Conservation (phyloP, 1,140 invertebrate species). For the Macrostomum lignano region DNA sequence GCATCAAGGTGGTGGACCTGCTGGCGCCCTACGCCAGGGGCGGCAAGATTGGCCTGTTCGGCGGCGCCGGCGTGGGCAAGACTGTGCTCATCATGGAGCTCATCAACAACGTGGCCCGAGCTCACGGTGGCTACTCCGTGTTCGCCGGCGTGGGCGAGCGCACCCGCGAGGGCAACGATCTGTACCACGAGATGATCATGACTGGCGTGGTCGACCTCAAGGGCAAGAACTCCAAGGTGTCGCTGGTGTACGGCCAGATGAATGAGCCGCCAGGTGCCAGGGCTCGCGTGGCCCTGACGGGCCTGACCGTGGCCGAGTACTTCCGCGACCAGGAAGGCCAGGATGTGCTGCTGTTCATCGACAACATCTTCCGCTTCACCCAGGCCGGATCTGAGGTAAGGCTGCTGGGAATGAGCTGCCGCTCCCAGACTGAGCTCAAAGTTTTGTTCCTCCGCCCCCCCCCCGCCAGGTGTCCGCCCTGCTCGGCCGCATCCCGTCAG, state of each 20-base stretch:
- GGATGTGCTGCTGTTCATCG: conserved; percentile 94
- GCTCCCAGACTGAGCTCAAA: no score
- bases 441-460: no score
- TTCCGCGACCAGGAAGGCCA: conserved; percentile 98
- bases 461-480: conserved; percentile 76
- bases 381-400: conserved; percentile 97
- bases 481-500: conserved; percentile 91
- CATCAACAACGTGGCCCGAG: conserved; percentile 98
- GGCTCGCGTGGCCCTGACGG: conserved; percentile 81
- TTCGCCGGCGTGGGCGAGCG: conserved; percentile 95
- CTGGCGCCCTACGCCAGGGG: conserved; percentile 75
- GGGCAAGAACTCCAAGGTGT: conserved; percentile 44
- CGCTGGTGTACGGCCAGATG: conserved; percentile 97
- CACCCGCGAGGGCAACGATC: conserved; percentile 91
- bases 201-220: conserved; percentile 64
- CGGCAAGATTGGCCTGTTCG: conserved; percentile 95
- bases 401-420: no score
- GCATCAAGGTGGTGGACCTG: conserved; percentile 88
- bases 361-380: conserved; percentile 98
- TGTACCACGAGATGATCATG: conserved; percentile 99
- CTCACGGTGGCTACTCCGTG: conserved; percentile 97
- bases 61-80: conserved; percentile 93
- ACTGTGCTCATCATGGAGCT: conserved; percentile 99
- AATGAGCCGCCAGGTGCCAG: conserved; percentile 94
- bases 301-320: conserved; percentile 68